Evolutionary conservation across 2,888 invertebrate species (phyloP), one percentile per base, ranked within the genome.

Genomic region (Hirtodrosophila alboralis): DNA sequence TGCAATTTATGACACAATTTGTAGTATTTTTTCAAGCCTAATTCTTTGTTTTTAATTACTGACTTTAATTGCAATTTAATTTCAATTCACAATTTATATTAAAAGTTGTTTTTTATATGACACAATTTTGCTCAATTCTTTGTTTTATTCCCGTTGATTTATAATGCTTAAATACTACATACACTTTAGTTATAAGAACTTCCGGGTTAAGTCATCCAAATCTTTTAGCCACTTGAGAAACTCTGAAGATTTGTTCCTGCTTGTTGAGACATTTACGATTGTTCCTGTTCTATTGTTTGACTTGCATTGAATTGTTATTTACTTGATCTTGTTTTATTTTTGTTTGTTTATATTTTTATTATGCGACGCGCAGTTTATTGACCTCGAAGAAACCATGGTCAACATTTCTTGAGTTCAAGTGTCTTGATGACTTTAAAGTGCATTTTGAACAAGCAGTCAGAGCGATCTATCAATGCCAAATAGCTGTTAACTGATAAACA

Each of bases 361-460:
- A 28, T 18, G 49, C 66, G 70, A 58, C 62, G 61, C 62, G 61
- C 65, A 65, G 56, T 80, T 80, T 76, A 73, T 84, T 75, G 84
- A 75, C 64, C 47, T 52, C 37, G 71, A 43, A 57, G 28, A 33
- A 31, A 44, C 30, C 72, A 72, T 31, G 67, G 72, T 48, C 67
- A 66, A 43, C 34, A 44, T 52, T 54, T 48, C 28, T 38, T 33
- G 68, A 66, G 68, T 72, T 69, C 68, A 60, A 69, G 66, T 52
- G 45, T 48, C 48, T 48, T n/a, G n/a, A 44, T 53, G 43, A 38
- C 49, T 48, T 28, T 59, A 44, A 56, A 65, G 59, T 61, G 75
- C 70, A 72, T 59, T n/a, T n/a, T 73, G 54, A 54, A 62, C 44
- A 54, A 48, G 2, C 36, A n/a, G 26, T 36, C 21, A 21, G 30